Evolutionary conservation across 2,113 vertebrate genomes (phyloP), one percentile per base, ranked within the genome.

Genomic region (Tamias sibiricus): DNA sequence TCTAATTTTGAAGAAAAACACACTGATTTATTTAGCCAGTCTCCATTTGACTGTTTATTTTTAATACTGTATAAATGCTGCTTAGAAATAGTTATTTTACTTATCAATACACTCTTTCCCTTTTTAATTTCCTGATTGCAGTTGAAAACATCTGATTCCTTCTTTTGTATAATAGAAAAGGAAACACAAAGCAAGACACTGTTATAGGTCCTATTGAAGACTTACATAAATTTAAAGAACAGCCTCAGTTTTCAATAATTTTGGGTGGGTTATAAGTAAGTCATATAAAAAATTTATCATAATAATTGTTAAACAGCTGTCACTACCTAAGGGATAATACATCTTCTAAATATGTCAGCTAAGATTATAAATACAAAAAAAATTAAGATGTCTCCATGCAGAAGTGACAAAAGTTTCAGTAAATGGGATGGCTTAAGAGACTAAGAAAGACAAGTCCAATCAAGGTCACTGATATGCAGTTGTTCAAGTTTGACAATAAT

Each of bases 1-100:
- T 57, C n/a, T 81, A 22, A 84, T 76, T 86, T 76, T 57, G 26
- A 22, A 77, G 54, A 87, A 95, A 94, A 72, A 20, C 83, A n/a
- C 19, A 77, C 4, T 88, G 7, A 83, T 64, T 88, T 74, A 84
- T 85, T 90, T 92, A 49, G 84, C 8, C 35, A 94, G 26, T 85
- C 26, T 28, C 35, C 24, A 88, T 74, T 92, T 68, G 24, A 71
- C 28, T 91, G 52, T 87, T 42, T 77, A n/a, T 28, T 93, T 92
- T 85, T 84, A 88, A 91, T 4, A 79, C 11, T 62, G 24, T 72
- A 49, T 3, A 83, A 91, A 93, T 83, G 37, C 11, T 84, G 59
- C 47, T 44, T 57, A 57, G 20, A 57, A 57, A 57, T 57, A 57
- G 19, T 57, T 84, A 82, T 24, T 94, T 0, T n/a, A 90, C 7